Conservation (phyloP, 2,797 vertebrate species). For the Sciurus carolinensis region DNA sequence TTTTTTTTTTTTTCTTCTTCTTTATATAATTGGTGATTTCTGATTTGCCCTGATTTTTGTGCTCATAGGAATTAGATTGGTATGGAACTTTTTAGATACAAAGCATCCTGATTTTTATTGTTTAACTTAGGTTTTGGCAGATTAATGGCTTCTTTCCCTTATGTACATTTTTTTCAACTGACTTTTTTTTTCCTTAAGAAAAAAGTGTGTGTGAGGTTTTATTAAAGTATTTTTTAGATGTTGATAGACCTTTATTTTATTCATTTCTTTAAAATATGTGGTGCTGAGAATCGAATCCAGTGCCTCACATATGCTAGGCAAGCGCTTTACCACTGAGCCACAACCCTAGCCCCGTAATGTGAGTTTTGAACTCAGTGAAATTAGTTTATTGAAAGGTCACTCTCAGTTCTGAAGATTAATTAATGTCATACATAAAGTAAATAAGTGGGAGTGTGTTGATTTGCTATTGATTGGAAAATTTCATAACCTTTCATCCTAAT, state of each 20-base stretch:
- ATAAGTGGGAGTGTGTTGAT: not conserved
- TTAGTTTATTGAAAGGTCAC: too few relatives aligned
- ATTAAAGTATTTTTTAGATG: too few relatives aligned
- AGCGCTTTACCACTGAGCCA: too few relatives aligned
- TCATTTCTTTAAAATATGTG: too few relatives aligned
- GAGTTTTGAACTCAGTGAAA: too few relatives aligned
- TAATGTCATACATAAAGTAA: not conserved
- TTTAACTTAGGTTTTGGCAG: slow-evolving; percentile 21
- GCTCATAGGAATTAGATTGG: slow-evolving; percentile 31
- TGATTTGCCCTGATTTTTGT: slow-evolving; percentile 44
- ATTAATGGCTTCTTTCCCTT: not conserved
- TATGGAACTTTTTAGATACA: not conserved
- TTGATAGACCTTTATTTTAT: too few relatives aligned
- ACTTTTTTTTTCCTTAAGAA: not conserved
- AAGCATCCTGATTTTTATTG: slow-evolving; percentile 45
- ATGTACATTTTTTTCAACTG: slow-evolving; percentile 10
- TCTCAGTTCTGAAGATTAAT: too few relatives aligned
- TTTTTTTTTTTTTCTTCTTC: slow-evolving; percentile 4
- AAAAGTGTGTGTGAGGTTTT: not conserved
- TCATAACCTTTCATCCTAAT: not conserved
- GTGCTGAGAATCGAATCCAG: too few relatives aligned
- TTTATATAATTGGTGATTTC: slow-evolving; percentile 43
- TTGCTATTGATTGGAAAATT: not conserved
- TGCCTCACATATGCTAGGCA: too few relatives aligned
- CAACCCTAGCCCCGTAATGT: too few relatives aligned